These are phyloP conservation scores for Petrosia ficiformis DNA, from an alignment of 37 sponge, comb jelly and placozoan species.

Conservation along the genomic window DNA sequence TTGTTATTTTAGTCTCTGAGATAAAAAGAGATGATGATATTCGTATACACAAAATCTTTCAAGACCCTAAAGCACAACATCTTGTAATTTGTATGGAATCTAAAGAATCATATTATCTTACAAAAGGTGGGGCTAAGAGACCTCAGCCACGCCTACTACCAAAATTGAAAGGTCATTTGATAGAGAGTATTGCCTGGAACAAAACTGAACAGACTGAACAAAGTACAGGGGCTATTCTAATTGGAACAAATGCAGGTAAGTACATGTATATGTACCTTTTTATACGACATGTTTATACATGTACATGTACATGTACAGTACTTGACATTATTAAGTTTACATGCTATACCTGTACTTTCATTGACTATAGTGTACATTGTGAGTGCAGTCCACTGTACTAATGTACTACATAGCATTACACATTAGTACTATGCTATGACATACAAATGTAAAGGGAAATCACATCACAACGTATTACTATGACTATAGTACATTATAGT, in stretches of 20 bases:
- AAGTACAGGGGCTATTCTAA: slow-evolving; percentile 80
- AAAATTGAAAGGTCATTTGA: slow-evolving; percentile 42
- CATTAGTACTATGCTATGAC: too few relatives aligned
- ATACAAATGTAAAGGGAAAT: too few relatives aligned
- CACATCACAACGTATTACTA: too few relatives aligned
- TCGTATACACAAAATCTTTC: slow-evolving; percentile 78
- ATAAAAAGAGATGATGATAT: slow-evolving; percentile 69
- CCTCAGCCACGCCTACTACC: slow-evolving; percentile 34
- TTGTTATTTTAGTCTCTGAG: slow-evolving; percentile 24
- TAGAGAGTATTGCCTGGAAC: slow-evolving; percentile 92
- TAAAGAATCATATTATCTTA: slow-evolving; percentile 71
- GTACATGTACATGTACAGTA: not conserved
- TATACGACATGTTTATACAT: not conserved
- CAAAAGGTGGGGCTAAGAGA: slow-evolving; percentile 24
- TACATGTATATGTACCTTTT: not conserved
- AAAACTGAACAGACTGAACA: slow-evolving; percentile 61
- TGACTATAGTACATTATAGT: too few relatives aligned
- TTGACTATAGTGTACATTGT: too few relatives aligned
- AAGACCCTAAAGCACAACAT: slow-evolving; percentile 89
- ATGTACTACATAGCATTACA: too few relatives aligned
- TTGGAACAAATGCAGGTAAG: slow-evolving; percentile 77
- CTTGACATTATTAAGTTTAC: too few relatives aligned
- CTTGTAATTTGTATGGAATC: slow-evolving; percentile 73
- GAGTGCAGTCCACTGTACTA: too few relatives aligned
- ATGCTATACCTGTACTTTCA: too few relatives aligned